phyloP scores from a whole-genome alignment of 1,140 invertebrate species.

The Lepidurus couesii region DNA sequence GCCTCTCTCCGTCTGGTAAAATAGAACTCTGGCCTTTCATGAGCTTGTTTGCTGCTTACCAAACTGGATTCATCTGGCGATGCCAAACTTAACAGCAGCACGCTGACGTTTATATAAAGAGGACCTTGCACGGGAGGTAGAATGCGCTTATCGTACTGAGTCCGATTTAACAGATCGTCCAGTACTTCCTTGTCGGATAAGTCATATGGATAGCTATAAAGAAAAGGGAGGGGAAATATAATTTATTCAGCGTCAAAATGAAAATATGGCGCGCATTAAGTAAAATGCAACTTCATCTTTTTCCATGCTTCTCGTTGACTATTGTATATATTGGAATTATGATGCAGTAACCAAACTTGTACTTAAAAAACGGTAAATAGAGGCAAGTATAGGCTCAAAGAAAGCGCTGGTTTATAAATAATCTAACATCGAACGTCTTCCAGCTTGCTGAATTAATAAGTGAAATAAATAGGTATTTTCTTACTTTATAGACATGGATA shows the following conservation, averaged over 20 bases:
- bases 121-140: conserved; percentile 56
- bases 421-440: no score
- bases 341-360: no score
- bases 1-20: background rate
- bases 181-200: conserved; percentile 43
- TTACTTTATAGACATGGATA: no score
- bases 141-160: conserved; percentile 42
- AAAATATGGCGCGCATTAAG: background rate
- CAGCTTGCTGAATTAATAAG: no score
- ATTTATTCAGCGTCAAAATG: background rate
- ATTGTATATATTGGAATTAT: no score
- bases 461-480: no score
- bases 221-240: background rate
- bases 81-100: conserved; percentile 81
- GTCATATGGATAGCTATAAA: conserved; percentile 39
- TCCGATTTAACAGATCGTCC: conserved; percentile 41
- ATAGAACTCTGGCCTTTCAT: background rate
- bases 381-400: no score
- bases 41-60: conserved; percentile 55
- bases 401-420: no score
- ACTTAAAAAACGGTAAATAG: no score
- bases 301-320: no score
- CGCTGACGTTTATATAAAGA: conserved; percentile 84
- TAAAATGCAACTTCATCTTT: no score
- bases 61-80: conserved; percentile 91